Base-by-base conservation (phyloP, 2,113 vertebrate genomes). In the Pachypanchax playfairii region DNA sequence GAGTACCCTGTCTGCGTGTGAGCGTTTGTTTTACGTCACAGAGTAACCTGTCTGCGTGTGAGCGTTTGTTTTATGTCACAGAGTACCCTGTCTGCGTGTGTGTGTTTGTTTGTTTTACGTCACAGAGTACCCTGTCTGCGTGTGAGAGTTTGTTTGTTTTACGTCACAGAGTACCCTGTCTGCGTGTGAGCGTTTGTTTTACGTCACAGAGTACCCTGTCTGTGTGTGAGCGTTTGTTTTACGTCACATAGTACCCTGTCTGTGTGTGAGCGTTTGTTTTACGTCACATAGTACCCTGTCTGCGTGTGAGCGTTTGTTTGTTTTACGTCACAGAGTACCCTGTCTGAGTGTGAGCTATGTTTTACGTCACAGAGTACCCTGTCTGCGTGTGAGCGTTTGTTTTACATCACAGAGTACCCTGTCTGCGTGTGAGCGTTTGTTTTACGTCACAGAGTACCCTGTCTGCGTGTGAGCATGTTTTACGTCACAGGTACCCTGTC, bases 131-230 rank as follows among this genome's bases (percentile, higher is more conserved):
- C 42, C 18, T 12, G 20, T 10, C 12, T 3, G 12, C 5, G 25
- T 14, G 24, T 11, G 13, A 46, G 13, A n/a, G 14, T 39, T 39
- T 41, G 38, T 24, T 25, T 24, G 52, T 41, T 52, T 72, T 55
- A 29, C 33, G 4, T 0, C 58, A 35, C 88, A 99, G 97, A 98
- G 46, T 99, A 98, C 12, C 92, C 87, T 58, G 62, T 82, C 75
- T 93, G 92, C 0, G 91, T 99, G 73, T 93, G 93, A 0, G 93
- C 98, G 62, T 95, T n/a, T n/a, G n/a, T n/a, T n/a, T n/a, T n/a
- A n/a, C n/a, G n/a, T n/a, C n/a, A n/a, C n/a, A n/a, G 33, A 35
- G 33, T 35, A 29, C 21, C 42, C 18, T 12, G 20, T 10, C 12
- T 3, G 12, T 12, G 25, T 14, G 24, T 11, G 13, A 46, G 13